Evolutionary conservation across 2,797 vertebrate species (phyloP).

Genomic region (Lacerta bilineata): DNA sequence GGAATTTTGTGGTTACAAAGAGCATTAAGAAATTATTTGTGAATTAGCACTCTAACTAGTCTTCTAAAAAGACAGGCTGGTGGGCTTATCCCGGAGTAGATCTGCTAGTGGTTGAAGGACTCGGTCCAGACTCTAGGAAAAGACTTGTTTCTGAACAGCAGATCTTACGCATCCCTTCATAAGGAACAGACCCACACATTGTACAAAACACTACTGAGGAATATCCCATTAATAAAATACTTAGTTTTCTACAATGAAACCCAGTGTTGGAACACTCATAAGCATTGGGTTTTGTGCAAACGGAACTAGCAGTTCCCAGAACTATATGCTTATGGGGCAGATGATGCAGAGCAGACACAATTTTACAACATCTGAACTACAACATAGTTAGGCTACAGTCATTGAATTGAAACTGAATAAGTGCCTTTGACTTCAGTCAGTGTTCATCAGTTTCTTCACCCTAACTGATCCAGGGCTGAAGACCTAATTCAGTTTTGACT

Average conservation of each 20-base stretch:
- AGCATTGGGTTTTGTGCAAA: not conserved
- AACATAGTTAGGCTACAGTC: not conserved
- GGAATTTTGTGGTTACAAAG: not conserved
- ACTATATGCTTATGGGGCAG: not conserved
- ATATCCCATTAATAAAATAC: not conserved
- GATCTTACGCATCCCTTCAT: not conserved
- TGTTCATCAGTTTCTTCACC: slow-evolving; percentile 27
- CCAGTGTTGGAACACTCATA: not conserved
- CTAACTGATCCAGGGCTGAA: slow-evolving; percentile 11
- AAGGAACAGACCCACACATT: not conserved
- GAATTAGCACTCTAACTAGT: not conserved
- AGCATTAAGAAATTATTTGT: not conserved
- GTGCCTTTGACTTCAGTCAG: not conserved
- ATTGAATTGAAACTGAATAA: not conserved
- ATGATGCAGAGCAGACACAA: not conserved
- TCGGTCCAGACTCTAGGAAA: not conserved
- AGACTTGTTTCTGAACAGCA: not conserved
- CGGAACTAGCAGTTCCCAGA: not conserved
- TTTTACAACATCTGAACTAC: not conserved
- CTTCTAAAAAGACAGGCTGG: too few relatives aligned
- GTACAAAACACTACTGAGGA: not conserved
- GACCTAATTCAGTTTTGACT: slow-evolving; percentile 34
- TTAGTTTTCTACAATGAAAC: not conserved
- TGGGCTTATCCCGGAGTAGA: too few relatives aligned
- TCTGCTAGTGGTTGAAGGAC: too few relatives aligned